Evolutionary conservation across 2,113 vertebrate species (phyloP), one percentile per base, ranked within the genome.

Genomic region (Oncorhynchus kisutch): DNA sequence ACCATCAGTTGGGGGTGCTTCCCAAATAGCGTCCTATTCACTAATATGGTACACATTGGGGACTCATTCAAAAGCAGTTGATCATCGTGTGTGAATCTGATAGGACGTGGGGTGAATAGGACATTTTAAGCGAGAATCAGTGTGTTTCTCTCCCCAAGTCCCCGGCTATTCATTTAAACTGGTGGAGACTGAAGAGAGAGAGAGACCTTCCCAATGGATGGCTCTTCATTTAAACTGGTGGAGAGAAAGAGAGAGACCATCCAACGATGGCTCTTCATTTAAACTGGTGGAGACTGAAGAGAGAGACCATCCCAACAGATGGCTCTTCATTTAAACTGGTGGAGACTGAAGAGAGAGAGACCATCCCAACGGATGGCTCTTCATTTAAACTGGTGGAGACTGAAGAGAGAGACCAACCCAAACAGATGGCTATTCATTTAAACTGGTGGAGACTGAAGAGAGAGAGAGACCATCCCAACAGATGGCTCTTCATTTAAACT

Each of bases 291-390:
- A 64, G 73, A 74, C 68, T 77, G 72, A 77, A 27, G 25, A 73
- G 72, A 54, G 24, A 34, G 75, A 62, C 54, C 71, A 34, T 75
- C 78, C 78, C 69, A 67, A 67, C 14, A 68, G 77, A 60, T 60
- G 72, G 49, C 68, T 71, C 72, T 83, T 80, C 67, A 83, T 80
- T 83, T 83, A 27, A 77, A 69, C 57, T 72, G 72, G 72, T 80
- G 60, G 59, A 64, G 73, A 74, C 68, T 77, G 72, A 77, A 73
- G 72, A 51, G 12, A 51, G 12, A 51, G 24, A 34, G 75, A 62
- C 54, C 71, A 49, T 75, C 78, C 78, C 69, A 67, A 67, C 14
- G 71, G 77, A 60, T 60, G 72, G 49, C 68, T 71, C 72, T 83
- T 80, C 67, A 83, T 80, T 83, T 83, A 27, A 77, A 69, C 57